These are phyloP conservation scores for Oceanodroma tethys DNA, from an alignment of 2,113 vertebrate genomes.

Conservation along the genomic window DNA sequence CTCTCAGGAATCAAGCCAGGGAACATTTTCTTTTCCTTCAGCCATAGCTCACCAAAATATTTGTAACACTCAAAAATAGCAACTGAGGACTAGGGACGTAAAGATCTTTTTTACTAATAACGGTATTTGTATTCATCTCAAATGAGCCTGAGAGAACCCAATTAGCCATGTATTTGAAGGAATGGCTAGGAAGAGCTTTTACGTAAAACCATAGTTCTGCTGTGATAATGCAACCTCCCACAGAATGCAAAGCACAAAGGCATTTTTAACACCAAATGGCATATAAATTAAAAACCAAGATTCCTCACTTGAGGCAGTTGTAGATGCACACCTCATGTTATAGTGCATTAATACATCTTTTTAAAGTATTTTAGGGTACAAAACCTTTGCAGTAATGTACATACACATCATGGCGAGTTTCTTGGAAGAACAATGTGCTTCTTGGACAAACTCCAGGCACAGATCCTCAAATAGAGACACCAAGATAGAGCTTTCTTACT, in stretches of 20 bases:
- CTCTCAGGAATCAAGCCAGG: not conserved
- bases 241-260: not conserved
- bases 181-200: not conserved
- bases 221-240: not conserved
- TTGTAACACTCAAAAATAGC: not conserved
- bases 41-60: not conserved
- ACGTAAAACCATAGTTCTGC: not conserved
- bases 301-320: not conserved
- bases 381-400: not conserved
- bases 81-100: accelerated
- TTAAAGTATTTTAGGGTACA: not conserved
- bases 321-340: accelerated
- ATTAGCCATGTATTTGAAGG: not conserved
- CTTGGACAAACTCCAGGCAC: not conserved
- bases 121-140: not conserved
- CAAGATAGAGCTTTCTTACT: not conserved
- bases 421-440: not conserved
- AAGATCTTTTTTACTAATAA: not conserved
- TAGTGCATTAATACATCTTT: not conserved
- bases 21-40: not conserved
- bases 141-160: not conserved
- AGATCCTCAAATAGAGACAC: not conserved
- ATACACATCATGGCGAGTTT: accelerated
- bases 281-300: not conserved
- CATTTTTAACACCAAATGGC: not conserved